Conservation (phyloP, 2,113 vertebrate species). For the Alligator mississippiensis region DNA sequence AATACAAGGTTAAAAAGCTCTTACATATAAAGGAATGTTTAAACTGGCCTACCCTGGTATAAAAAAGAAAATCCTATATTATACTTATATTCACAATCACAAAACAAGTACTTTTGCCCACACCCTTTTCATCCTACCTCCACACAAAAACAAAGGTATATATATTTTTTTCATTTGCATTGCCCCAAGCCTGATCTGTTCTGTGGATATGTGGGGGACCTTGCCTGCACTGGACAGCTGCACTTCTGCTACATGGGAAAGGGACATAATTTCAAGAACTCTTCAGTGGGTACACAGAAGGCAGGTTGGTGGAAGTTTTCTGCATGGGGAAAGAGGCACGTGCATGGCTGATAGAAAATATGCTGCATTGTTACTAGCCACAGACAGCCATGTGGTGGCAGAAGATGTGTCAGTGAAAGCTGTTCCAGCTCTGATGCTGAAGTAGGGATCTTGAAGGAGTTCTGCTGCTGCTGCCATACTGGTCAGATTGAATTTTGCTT, state of each 20-base stretch:
- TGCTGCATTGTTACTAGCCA: background rate
- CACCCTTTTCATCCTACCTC: background rate
- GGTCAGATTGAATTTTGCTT: background rate
- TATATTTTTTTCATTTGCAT: background rate
- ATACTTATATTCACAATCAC: background rate
- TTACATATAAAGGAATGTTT: background rate
- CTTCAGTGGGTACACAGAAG: background rate
- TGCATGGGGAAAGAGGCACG: background rate
- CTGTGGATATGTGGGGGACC: background rate
- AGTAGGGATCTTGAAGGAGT: background rate
- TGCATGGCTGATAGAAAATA: background rate
- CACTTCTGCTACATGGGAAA: background rate
- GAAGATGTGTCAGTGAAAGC: background rate
- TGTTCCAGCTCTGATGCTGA: background rate
- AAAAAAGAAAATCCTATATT: background rate
- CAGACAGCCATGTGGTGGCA: rapidly evolving
- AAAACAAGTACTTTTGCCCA: background rate
- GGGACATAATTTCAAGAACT: background rate
- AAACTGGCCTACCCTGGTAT: background rate
- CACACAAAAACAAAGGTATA: background rate
- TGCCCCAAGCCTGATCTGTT: background rate
- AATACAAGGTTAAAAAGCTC: background rate
- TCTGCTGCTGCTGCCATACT: rapidly evolving
- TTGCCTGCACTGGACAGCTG: background rate
- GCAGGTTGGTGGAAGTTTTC: background rate